Percentiles rank a stretch among this genome's conserved stretches.
Evolutionary conservation across 2,888 invertebrate genomes (phyloP).

Genomic region (Agrochola lychnidis): DNA sequence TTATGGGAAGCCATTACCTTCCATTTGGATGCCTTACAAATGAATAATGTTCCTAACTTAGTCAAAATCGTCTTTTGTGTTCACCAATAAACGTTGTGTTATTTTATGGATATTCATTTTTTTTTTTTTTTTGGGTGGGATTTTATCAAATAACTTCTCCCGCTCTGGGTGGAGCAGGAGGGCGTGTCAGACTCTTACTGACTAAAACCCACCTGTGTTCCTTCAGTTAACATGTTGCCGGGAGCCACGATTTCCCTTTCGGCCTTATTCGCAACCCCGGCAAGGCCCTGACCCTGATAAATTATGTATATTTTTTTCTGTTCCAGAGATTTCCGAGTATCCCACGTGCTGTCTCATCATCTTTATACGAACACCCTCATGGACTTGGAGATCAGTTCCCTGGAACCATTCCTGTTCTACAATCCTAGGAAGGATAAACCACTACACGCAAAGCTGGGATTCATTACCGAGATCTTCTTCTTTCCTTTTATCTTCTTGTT

Average conservation of each 20-base stretch:
- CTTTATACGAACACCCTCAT: slow-evolving; percentile 94
- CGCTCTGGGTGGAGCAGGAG: too few relatives aligned
- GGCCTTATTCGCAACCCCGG: too few relatives aligned
- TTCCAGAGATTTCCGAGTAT: slow-evolving; percentile 93
- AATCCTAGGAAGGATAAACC: slow-evolving; percentile 91
- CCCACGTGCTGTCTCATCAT: slow-evolving; percentile 95
- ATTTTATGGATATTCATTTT: not conserved
- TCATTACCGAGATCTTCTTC: slow-evolving; percentile 85
- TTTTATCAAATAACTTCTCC: too few relatives aligned
- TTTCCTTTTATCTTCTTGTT: slow-evolving; percentile 82
- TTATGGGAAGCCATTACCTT: not conserved
- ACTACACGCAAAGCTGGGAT: slow-evolving; percentile 85
- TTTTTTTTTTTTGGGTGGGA: too few relatives aligned
- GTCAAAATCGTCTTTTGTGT: not conserved
- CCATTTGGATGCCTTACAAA: slow-evolving; percentile 11
- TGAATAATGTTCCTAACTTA: slow-evolving; percentile 1
- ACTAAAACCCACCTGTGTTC: too few relatives aligned
- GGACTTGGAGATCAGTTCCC: slow-evolving; percentile 93
- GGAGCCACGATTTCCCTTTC: too few relatives aligned
- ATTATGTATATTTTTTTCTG: not conserved
- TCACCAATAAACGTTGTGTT: not conserved
- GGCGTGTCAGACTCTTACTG: too few relatives aligned
- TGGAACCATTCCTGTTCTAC: slow-evolving; percentile 93
- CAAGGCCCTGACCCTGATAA: not conserved
- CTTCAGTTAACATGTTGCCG: too few relatives aligned